Conservation (phyloP, 1,140 invertebrate genomes). For the Euwallacea fornicatus region DNA sequence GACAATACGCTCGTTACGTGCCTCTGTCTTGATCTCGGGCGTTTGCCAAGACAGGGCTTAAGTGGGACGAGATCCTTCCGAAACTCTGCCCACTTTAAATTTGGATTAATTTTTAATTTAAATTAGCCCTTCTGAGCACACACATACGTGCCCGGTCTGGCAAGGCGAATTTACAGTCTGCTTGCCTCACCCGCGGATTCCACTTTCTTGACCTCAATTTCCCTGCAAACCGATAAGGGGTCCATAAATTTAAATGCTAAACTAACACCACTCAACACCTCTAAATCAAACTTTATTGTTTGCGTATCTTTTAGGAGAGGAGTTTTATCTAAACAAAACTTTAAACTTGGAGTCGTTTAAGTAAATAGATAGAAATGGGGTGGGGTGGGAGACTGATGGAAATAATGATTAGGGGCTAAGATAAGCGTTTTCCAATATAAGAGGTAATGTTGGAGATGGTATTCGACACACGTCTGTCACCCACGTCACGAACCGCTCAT, state of each 20-base stretch:
- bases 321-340: conserved; percentile 24
- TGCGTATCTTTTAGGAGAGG: conserved; percentile 11
- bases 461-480: conserved; percentile 33
- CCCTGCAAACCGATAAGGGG: conserved; percentile 16
- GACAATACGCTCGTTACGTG: conserved; percentile 23
- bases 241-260: conserved; percentile 31
- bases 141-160: not conserved
- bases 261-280: conserved; percentile 24
- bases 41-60: conserved; percentile 16
- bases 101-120: conserved; percentile 18
- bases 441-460: not conserved
- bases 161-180: conserved; percentile 3
- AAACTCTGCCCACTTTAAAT: conserved; percentile 17
- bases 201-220: conserved; percentile 25
- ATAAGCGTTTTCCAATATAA: conserved; percentile 1
- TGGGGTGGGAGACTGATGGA: not conserved
- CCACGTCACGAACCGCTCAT: conserved; percentile 30
- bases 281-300: conserved; percentile 30
- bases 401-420: not conserved
- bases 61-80: conserved; percentile 17
- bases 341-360: conserved; percentile 7
- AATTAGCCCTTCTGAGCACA: not conserved
- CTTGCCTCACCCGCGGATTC: not conserved
- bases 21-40: conserved; percentile 17
- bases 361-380: conserved; percentile 7